These are phyloP conservation scores for Drosophila testacea DNA, from an alignment of 2,888 invertebrate species.

Conservation along the genomic window DNA sequence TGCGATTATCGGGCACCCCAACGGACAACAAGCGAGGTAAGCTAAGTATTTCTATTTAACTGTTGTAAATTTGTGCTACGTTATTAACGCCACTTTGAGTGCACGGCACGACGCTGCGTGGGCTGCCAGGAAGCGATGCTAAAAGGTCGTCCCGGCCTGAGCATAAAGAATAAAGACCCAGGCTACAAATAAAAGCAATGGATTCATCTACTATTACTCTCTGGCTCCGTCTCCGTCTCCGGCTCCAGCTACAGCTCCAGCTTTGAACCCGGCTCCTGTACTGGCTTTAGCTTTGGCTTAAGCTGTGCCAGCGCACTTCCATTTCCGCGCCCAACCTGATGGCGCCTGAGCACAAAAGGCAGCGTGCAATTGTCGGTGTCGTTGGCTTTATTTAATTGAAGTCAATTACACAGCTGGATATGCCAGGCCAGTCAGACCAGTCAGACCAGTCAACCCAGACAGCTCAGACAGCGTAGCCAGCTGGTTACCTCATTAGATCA, in stretches of 20 bases:
- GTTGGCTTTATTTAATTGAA: constrained; percentile 83
- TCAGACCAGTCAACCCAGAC: constrained; percentile 23
- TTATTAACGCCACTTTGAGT: constrained; percentile 81
- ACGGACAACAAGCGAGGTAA: constrained; percentile 51
- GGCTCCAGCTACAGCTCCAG: too few relatives aligned
- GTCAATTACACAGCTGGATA: constrained; percentile 82
- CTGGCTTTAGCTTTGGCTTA: constrained; percentile 30
- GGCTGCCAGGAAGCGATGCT: constrained; percentile 46
- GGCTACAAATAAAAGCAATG: constrained; percentile 40
- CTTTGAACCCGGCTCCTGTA: background rate
- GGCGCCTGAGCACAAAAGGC: constrained; percentile 58
- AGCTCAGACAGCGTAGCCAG: constrained; percentile 39
- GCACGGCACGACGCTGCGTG: constrained; percentile 48
- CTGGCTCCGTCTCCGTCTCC: background rate
- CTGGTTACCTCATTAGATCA: constrained; percentile 77
- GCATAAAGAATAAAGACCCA: constrained; percentile 43
- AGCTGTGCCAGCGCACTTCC: constrained; percentile 56
- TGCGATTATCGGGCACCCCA: constrained; percentile 70
- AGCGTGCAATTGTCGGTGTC: constrained; percentile 75
- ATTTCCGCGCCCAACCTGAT: constrained; percentile 36
- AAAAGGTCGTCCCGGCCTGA: constrained; percentile 56
- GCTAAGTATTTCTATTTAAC: constrained; percentile 62
- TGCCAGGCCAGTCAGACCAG: constrained; percentile 40
- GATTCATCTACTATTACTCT: constrained; percentile 46
- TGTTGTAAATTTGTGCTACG: constrained; percentile 74